Conservation (phyloP, 2,888 invertebrate species). For the Drosophila setosimentum region DNA sequence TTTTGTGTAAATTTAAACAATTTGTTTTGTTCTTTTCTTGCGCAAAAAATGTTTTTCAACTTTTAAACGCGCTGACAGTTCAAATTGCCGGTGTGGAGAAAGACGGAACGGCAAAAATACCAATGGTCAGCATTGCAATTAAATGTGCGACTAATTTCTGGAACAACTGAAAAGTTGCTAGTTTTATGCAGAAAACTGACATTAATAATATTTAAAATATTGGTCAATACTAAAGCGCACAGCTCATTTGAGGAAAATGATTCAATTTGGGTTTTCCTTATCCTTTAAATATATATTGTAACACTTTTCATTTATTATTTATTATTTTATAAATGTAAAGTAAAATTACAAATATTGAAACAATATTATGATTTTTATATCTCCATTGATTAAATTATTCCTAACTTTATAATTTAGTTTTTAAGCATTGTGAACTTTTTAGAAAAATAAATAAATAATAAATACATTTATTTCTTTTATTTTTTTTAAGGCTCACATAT, state of each 20-base stretch:
- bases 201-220: not conserved
- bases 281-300: not conserved
- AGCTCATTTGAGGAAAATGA: not conserved
- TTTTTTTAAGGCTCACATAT: not conserved
- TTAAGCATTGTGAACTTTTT: too few species aligned
- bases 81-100: constrained; percentile 34
- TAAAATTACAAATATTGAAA: not conserved
- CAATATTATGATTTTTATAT: not conserved
- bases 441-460: too few species aligned
- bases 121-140: constrained; percentile 49
- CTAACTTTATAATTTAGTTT: not conserved
- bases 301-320: not conserved
- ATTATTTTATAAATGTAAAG: not conserved
- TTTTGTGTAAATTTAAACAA: constrained; percentile 47
- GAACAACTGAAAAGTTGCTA: constrained; percentile 24
- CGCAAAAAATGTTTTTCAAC: constrained; percentile 38
- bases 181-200: constrained; percentile 39
- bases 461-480: not conserved
- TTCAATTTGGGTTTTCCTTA: not conserved
- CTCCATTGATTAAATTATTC: not conserved
- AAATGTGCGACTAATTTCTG: constrained; percentile 61
- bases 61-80: constrained; percentile 43
- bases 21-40: constrained; percentile 18
- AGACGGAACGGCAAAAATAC: constrained; percentile 7
- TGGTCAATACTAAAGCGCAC: not conserved